These are phyloP conservation scores for Volucella zonaria DNA, from an alignment of 2,888 invertebrate species.

Conservation along the genomic window DNA sequence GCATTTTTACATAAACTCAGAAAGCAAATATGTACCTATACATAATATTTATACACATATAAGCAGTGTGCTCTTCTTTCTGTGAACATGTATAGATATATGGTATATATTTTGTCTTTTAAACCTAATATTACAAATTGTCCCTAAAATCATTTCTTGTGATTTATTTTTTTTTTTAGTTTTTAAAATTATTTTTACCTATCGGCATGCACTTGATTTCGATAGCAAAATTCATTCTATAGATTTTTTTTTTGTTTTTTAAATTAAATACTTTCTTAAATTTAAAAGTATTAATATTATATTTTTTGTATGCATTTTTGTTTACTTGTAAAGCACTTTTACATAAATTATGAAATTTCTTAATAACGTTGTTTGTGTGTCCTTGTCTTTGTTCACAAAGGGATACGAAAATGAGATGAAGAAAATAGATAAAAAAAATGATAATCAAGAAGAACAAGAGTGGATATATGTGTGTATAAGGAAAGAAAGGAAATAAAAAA, in stretches of 20 bases:
- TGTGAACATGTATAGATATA: slow-evolving; percentile 23
- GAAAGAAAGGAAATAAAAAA: background rate
- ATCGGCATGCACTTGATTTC: slow-evolving; percentile 50
- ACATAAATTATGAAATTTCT: slow-evolving; percentile 21
- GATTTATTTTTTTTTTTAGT: slow-evolving; percentile 15
- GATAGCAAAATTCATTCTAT: slow-evolving; percentile 41
- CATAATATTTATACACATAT: slow-evolving; percentile 36
- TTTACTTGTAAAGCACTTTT: slow-evolving; percentile 52
- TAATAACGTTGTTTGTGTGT: slow-evolving; percentile 33
- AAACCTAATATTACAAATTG: slow-evolving; percentile 59
- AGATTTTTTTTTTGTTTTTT: background rate
- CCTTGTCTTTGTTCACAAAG: slow-evolving; percentile 12
- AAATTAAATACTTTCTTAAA: background rate
- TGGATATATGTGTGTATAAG: slow-evolving; percentile 5
- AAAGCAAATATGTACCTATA: slow-evolving; percentile 37
- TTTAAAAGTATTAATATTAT: slow-evolving; percentile 12
- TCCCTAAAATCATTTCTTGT: slow-evolving; percentile 62
- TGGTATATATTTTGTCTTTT: slow-evolving; percentile 19
- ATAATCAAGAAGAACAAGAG: background rate
- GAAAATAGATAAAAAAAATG: background rate
- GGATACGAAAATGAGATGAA: background rate
- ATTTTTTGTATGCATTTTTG: background rate
- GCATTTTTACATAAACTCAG: slow-evolving; percentile 39
- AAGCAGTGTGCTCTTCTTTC: slow-evolving; percentile 25
- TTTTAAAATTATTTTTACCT: slow-evolving; percentile 22